Conservation (phyloP, 1,140 invertebrate species). For the Drosophila ogumai region DNA sequence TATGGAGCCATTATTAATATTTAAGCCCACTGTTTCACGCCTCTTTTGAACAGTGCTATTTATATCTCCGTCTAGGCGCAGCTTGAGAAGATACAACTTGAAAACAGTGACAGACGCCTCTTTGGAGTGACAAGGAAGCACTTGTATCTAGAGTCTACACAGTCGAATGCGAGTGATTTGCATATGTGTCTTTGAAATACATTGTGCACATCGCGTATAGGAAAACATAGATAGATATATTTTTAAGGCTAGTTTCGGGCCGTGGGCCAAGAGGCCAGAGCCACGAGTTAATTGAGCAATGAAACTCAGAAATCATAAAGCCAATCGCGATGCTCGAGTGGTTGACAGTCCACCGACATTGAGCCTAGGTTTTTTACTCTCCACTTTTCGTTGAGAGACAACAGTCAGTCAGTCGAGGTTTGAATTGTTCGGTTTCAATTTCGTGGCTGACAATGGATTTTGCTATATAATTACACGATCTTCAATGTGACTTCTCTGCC, state of each 20-base stretch:
- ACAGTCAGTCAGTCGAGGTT: constrained; percentile 44
- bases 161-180: constrained; percentile 30
- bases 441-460: constrained; percentile 81
- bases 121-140: constrained; percentile 68
- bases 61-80: constrained; percentile 53
- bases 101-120: constrained; percentile 57
- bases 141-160: constrained; percentile 48
- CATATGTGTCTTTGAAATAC: constrained; percentile 33
- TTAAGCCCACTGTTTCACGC: constrained; percentile 33
- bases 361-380: constrained; percentile 34
- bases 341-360: constrained; percentile 58
- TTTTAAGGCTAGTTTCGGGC: constrained; percentile 21
- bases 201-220: constrained; percentile 9
- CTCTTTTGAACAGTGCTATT: constrained; percentile 7
- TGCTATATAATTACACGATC: constrained; percentile 80
- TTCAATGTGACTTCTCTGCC: constrained; percentile 61
- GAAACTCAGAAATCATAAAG: constrained; percentile 44
- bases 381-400: constrained; percentile 37
- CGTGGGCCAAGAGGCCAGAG: constrained; percentile 66
- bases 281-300: constrained; percentile 68
- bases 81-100: constrained; percentile 57
- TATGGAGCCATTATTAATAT: neutral
- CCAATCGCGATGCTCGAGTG: constrained; percentile 40
- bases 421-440: constrained; percentile 80
- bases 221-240: constrained; percentile 22